Percentiles rank a stretch among this genome's conserved stretches.
Evolutionary conservation across 2,113 vertebrate genomes (phyloP).

Genomic region (Gorsachius goisagi): DNA sequence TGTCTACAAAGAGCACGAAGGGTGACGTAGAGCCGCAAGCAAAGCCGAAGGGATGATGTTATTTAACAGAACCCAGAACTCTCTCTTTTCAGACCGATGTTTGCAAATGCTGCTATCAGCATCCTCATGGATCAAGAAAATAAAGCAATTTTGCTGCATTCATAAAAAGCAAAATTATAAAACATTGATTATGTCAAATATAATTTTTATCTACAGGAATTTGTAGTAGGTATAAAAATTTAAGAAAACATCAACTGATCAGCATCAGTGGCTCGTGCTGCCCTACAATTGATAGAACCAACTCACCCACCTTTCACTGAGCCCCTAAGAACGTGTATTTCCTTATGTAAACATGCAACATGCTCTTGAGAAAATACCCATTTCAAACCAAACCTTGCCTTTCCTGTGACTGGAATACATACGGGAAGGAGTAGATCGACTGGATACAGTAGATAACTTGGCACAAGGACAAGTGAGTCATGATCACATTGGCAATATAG

Average conservation of each 20-base stretch:
- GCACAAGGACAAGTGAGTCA: constrained; percentile 57
- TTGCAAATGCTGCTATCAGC: neutral
- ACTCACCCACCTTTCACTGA: neutral
- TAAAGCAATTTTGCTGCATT: neutral
- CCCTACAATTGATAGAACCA: neutral
- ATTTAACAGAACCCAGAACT: neutral
- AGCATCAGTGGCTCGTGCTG: neutral
- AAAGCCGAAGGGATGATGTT: neutral
- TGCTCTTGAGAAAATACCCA: constrained; percentile 40
- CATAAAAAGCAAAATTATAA: neutral
- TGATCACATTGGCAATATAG: constrained; percentile 40
- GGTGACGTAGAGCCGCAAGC: neutral
- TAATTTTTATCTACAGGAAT: neutral
- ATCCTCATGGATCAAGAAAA: neutral
- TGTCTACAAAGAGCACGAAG: neutral
- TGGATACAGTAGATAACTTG: constrained; percentile 61
- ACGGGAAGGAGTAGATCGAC: neutral
- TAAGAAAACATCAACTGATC: neutral
- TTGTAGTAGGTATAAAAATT: neutral
- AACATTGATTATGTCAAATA: neutral
- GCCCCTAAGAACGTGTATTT: neutral
- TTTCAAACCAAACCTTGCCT: constrained; percentile 5
- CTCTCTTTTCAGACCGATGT: neutral
- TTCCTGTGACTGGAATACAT: neutral
- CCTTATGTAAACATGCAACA: constrained; percentile 62